Evolutionary conservation across 2,888 invertebrate species (phyloP).

Genomic region (Helicoverpa assulta): DNA sequence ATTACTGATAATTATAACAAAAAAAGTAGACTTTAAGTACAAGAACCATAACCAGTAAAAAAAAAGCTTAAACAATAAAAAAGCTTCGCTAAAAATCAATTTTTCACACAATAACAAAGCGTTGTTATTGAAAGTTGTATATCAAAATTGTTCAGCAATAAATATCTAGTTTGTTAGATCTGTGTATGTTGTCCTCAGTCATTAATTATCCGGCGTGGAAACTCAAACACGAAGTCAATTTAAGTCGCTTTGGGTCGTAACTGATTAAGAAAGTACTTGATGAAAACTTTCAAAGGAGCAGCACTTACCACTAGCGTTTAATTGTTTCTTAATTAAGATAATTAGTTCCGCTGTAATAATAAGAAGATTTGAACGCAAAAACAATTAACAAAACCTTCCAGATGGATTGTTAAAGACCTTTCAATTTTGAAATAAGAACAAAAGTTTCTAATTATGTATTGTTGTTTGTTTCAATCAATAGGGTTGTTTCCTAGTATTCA

Average conservation of each 20-base stretch:
- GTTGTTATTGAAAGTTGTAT: too few species aligned
- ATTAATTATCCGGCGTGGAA: constrained; percentile 23
- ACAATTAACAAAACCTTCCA: neutral
- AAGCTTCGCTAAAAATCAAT: too few species aligned
- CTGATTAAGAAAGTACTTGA: constrained; percentile 6
- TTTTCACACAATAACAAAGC: too few species aligned
- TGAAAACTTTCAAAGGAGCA: constrained; percentile 14
- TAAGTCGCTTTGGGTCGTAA: constrained; percentile 10
- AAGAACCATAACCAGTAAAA: too few species aligned
- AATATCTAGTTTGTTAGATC: neutral
- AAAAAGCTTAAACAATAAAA: too few species aligned
- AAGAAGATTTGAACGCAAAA: neutral
- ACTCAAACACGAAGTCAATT: constrained; percentile 23
- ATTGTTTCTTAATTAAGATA: constrained; percentile 19
- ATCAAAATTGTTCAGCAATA: neutral
- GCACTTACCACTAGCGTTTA: constrained; percentile 10
- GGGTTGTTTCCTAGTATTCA: too few species aligned
- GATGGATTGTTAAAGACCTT: neutral
- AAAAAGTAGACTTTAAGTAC: too few species aligned
- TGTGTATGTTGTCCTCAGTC: constrained; percentile 4
- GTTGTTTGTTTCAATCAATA: neutral
- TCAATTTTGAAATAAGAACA: neutral
- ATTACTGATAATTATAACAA: too few species aligned
- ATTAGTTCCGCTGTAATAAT: neutral
- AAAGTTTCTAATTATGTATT: neutral